Base-by-base conservation (phyloP, 2,797 vertebrate species). In the Dermochelys coriacea region DNA sequence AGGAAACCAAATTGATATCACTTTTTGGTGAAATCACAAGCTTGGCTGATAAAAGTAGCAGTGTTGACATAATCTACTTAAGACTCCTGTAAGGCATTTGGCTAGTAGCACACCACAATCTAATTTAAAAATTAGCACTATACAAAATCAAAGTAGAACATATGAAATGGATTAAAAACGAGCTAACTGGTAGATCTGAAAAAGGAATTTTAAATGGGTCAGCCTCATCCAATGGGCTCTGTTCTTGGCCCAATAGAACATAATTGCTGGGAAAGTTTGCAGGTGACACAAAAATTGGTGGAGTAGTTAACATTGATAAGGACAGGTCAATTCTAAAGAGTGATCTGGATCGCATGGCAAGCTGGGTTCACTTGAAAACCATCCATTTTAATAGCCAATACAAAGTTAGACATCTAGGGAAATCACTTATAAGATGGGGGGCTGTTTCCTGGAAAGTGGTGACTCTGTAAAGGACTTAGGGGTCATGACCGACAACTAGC, bases 321-420 rank as follows among this genome's bases (percentile, higher is more conserved):
- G 82, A n/a, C 19, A 45, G 23, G 11, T 45, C 29, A 34, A 5
- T 1, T 88, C 80, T 41, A 89, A 7, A 7, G 59, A 89, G 59
- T 37, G 64, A 16, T n/a, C 50, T 12, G 81, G 52, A 21, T 27
- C 0, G 0, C 2, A 27, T 61, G 2, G 34, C 16, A 18, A 57
- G 19, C 12, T 31, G 47, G n/a, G 14, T 49, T 50, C 16, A 6
- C 0, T 5, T 45, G 12, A 23, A 2, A 14, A 12, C 0, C 15
- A 1, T 23, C 84, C 31, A 21, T 9, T 51, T 64, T 79, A 29
- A 27, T 6, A 34, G 41, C 15, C n/a, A 80, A 78, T 2, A 45
- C 45, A 54, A 78, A 6, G 16, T 29, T 75, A 47, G 75, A 12
- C 23, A 90, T 57, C 50, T 75, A 79, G 23, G 18, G 9, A 18